Evolutionary conservation across 2,797 vertebrate species (phyloP).

Genomic region (Channallabes apus): DNA sequence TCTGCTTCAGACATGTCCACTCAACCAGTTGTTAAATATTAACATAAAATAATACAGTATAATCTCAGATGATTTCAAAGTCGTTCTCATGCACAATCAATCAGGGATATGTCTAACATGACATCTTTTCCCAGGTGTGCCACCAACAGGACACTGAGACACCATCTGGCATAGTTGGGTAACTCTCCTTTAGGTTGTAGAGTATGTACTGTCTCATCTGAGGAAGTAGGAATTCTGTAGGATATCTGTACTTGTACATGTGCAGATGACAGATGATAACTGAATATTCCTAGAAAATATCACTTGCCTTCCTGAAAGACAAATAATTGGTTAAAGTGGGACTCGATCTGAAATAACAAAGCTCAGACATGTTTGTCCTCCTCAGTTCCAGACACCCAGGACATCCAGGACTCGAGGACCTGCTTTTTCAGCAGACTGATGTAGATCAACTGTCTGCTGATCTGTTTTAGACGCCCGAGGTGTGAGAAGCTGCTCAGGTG

Average conservation of each 20-base stretch:
- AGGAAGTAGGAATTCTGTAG: neutral
- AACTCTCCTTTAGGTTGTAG: conserved; percentile 20
- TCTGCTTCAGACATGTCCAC: neutral
- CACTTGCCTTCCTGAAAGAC: neutral
- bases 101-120: conserved; percentile 16
- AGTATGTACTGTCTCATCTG: conserved; percentile 30
- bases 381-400: neutral
- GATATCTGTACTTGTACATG: neutral
- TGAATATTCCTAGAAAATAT: neutral
- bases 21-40: neutral
- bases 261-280: neutral
- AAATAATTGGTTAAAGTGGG: conserved; percentile 2
- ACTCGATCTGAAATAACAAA: conserved; percentile 10
- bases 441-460: neutral
- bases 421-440: conserved; percentile 12
- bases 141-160: conserved; percentile 18
- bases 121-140: conserved; percentile 28
- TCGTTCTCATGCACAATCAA: neutral
- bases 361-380: neutral
- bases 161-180: conserved; percentile 32
- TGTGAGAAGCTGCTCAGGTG: neutral
- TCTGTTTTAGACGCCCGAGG: neutral
- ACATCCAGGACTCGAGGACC: conserved; percentile 14
- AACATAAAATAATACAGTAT: neutral
- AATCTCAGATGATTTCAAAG: neutral